These are phyloP conservation scores for Perognathus longimembris DNA, from an alignment of 2,113 vertebrate species.

Conservation along the genomic window DNA sequence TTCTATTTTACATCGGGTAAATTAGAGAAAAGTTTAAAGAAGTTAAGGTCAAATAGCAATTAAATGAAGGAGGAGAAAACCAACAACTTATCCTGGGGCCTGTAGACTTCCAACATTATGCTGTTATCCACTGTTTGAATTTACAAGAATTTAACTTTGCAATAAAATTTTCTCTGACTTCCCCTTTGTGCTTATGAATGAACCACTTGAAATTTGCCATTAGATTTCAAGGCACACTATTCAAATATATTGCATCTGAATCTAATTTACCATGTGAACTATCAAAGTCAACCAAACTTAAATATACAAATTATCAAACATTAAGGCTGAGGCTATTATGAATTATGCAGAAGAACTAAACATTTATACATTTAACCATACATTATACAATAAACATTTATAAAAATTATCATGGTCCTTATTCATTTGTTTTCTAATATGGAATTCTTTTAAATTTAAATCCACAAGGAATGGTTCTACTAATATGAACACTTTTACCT, in stretches of 20 bases:
- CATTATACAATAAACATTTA: too few relatives aligned
- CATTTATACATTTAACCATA: too few relatives aligned
- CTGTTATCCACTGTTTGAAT: background rate
- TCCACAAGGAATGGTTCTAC: background rate
- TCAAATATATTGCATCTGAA: slow-evolving; percentile 52
- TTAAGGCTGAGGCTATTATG: slow-evolving; percentile 8
- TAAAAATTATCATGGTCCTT: too few relatives aligned
- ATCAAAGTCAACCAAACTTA: slow-evolving; percentile 55
- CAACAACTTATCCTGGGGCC: background rate
- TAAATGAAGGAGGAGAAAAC: background rate
- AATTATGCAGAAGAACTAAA: background rate
- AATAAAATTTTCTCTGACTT: slow-evolving; percentile 50
- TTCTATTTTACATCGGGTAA: slow-evolving; percentile 13
- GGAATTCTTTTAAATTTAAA: slow-evolving; percentile 20
- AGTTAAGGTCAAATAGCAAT: slow-evolving; percentile 32
- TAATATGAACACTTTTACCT: slow-evolving; percentile 29
- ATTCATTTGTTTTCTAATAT: slow-evolving; percentile 32
- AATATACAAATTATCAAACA: slow-evolving; percentile 39
- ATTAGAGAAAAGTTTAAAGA: background rate
- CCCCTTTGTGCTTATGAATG: slow-evolving; percentile 44
- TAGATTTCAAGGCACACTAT: slow-evolving; percentile 45
- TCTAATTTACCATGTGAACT: slow-evolving; percentile 48
- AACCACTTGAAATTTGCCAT: slow-evolving; percentile 4
- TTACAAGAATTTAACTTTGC: slow-evolving; percentile 53
- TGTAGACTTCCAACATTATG: slow-evolving; percentile 27